Evolutionary conservation across 2,888 invertebrate genomes (phyloP), one percentile per base, ranked within the genome.

Genomic region (Leptopilina myrica): DNA sequence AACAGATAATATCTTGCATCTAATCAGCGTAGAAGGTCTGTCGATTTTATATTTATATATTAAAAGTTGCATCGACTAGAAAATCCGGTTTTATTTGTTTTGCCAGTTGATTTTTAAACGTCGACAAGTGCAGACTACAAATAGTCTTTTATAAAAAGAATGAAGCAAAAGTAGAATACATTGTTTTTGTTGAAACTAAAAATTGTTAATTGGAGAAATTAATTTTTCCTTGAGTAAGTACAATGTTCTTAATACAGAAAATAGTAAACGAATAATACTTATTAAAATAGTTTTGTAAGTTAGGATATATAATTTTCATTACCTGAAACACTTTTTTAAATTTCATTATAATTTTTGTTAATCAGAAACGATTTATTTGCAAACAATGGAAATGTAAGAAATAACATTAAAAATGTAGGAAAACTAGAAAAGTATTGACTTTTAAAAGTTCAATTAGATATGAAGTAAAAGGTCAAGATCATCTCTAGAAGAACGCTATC

Each of bases 61-160:
- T n/a, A 33, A 53, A 33, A 73, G 33, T 33, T n/a, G 69, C 26
- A 73, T 14, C 15, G 64, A 76, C 77, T 79, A 64, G 79, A 78
- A 75, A 82, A 78, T 80, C 78, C 67, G 75, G 79, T 80, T 73
- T 56, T 33, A 56, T 1, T 33, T 8, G 53, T 14, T 20, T 20
- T 73, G 26, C 53, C 56, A 73, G 73, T 73, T 73, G 33, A 33
- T 33, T 56, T 15, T 76, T 12, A 64, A 79, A 62, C 49, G 43
- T 15, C 67, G 20, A 3, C 8, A 15, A 3, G 12, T 33, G 20
- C 33, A 40, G 73, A 59, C 40, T 75, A 20, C n/a, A 65, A 43
- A 64, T 77, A 40, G 11, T 64, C 11, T 66, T 0, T 33, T 33
- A 33, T 56, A n/a, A 56, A 56, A 56, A 40, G 53, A 73, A 56